Evolutionary conservation across 1,140 invertebrate genomes (phyloP).

Genomic region (Penaeus vannamei): DNA sequence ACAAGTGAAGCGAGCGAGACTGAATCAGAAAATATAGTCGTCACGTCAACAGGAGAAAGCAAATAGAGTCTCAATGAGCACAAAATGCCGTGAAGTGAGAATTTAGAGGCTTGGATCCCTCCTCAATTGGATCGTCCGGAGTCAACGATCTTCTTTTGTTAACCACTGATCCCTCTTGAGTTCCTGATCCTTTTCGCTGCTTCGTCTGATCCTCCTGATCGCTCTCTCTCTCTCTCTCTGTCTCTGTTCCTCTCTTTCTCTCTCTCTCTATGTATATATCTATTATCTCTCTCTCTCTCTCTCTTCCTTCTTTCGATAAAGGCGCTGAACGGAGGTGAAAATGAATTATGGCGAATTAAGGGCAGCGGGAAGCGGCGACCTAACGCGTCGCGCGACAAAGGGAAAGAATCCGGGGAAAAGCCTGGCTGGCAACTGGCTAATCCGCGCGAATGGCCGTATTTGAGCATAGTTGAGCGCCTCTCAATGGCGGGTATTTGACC

Average conservation of each 20-base stretch:
- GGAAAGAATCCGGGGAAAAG: slow-evolving; percentile 1
- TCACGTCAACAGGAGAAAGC: no score
- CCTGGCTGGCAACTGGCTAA: slow-evolving; percentile 53
- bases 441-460: slow-evolving; percentile 58
- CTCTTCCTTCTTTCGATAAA: background rate
- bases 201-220: background rate
- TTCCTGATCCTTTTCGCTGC: slow-evolving; percentile 10
- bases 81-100: background rate
- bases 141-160: slow-evolving; percentile 49
- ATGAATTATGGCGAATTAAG: slow-evolving; percentile 36
- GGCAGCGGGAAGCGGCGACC: background rate
- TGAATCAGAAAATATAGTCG: no score
- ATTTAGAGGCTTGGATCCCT: slow-evolving; percentile 1
- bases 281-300: slow-evolving; percentile 20
- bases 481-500: slow-evolving; percentile 53
- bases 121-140: slow-evolving; percentile 4
- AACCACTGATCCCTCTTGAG: background rate
- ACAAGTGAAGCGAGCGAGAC: no score
- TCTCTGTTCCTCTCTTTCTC: background rate
- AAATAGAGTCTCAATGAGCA: no score
- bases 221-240: background rate
- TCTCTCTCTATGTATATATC: slow-evolving; percentile 1
- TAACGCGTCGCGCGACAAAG: slow-evolving; percentile 7
- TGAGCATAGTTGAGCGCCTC: slow-evolving; percentile 55
- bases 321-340: slow-evolving; percentile 19